Evolutionary conservation across 2,113 vertebrate species (phyloP).

Genomic region (Pteronura brasiliensis): DNA sequence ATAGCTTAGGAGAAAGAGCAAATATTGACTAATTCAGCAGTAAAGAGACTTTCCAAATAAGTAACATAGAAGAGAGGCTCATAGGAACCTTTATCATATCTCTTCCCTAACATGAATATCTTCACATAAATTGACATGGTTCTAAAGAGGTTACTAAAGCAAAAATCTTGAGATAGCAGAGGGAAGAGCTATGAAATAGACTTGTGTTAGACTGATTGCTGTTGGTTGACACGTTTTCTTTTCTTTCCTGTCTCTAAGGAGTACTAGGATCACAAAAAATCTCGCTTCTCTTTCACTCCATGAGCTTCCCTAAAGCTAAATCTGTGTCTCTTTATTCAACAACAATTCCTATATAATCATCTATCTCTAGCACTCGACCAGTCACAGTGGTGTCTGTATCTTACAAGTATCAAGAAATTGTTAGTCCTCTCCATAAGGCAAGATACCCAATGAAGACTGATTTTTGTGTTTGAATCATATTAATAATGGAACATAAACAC

Average conservation of each 20-base stretch:
- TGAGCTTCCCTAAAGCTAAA: not conserved
- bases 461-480: not conserved
- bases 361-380: not conserved
- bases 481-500: not conserved
- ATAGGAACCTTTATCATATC: not conserved
- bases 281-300: not conserved
- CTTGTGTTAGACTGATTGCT: not conserved
- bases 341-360: not conserved
- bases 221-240: not conserved
- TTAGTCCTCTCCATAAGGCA: not conserved
- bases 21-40: not conserved
- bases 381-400: not conserved
- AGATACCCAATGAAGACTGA: accelerated
- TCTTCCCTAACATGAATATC: not conserved
- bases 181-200: not conserved
- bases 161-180: not conserved
- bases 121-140: not conserved
- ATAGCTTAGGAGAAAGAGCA: not conserved
- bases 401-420: not conserved
- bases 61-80: not conserved
- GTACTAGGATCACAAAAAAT: not conserved
- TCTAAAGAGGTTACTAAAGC: not conserved
- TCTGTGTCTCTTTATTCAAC: not conserved
- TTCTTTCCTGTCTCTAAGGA: not conserved
- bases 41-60: not conserved